Base-by-base conservation (phyloP, 2,888 invertebrate genomes). In the Ferrisia virgata region DNA sequence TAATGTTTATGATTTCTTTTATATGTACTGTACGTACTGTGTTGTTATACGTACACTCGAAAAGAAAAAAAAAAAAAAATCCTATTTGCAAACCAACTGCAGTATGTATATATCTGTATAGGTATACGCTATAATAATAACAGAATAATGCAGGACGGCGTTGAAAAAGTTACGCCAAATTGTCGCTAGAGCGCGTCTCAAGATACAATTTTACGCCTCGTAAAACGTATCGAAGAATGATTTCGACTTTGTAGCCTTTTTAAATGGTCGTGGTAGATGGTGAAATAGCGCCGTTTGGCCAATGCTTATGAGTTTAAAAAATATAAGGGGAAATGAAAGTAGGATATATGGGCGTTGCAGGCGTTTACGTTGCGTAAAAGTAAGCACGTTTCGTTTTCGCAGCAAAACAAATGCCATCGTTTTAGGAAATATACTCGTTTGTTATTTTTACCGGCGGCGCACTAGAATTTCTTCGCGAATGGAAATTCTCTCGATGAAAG, bases 1-100 rank as follows among this genome's bases (percentile, higher is more conserved):
- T 83, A 76, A 83, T 83, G 83, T 83, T 83, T 83, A 83, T 83
- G 83, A 83, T 83, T 83, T 76, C 47, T 72, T 43, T 83, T 76
- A 82, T 69, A 69, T n/a, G n/a, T n/a, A n/a, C n/a, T n/a, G n/a
- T n/a, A n/a, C n/a, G n/a, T n/a, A n/a, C n/a, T n/a, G 72, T 28
- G 69, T 39, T 76, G 31, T 83, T 69, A n/a, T n/a, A n/a, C n/a
- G n/a, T n/a, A 83, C 83, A 36, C 80, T 31, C 58, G 18, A 18
- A 18, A 28, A 33, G 72, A 28, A 28, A 76, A 81, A 80, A 33
- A 47, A 53, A 53, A 58, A 58, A 28, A 18, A 79, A 15, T 28
- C 28, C 33, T 25, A 76, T 76, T 53, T 53, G 22, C 53, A 53
- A 53, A 22, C 3, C 53, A 11, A 22, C 47, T 18, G 18, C 4